Conservation (phyloP, 2,888 invertebrate genomes). For the Drosophila eohydei region DNA sequence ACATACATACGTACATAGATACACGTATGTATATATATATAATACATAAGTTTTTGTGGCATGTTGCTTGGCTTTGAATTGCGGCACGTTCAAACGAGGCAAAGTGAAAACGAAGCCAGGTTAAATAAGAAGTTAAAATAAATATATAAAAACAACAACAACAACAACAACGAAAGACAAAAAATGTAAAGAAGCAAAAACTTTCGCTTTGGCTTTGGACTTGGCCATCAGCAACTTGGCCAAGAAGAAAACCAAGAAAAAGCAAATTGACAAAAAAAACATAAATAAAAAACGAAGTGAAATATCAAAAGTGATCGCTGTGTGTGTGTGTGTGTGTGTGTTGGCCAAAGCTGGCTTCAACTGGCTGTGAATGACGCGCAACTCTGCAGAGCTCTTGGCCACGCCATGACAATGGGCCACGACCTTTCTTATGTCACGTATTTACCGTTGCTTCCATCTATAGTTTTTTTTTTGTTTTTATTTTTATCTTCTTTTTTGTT, state of each 20-base stretch:
- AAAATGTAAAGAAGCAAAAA: conserved; percentile 51
- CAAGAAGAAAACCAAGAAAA: conserved; percentile 31
- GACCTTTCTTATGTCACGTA: conserved; percentile 70
- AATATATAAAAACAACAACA: conserved; percentile 11
- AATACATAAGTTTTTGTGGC: conserved; percentile 14
- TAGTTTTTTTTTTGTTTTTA: neutral
- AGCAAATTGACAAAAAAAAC: conserved; percentile 15
- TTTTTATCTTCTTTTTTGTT: neutral
- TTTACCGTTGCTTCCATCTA: conserved; percentile 22
- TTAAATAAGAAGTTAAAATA: conserved; percentile 70
- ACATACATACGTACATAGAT: neutral
- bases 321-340: conserved; percentile 7
- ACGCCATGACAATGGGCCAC: conserved; percentile 49
- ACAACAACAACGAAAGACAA: conserved; percentile 1
- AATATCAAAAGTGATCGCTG: conserved; percentile 10
- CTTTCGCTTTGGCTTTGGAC: conserved; percentile 78
- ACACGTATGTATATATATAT: neutral
- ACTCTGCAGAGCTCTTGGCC: conserved; percentile 35
- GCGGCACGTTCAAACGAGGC: conserved; percentile 59
- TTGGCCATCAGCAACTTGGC: conserved; percentile 65
- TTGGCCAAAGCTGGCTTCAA: conserved; percentile 27
- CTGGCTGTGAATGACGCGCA: conserved; percentile 38
- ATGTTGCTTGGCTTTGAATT: conserved; percentile 46
- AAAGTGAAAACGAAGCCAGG: conserved; percentile 75
- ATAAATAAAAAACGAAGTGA: conserved; percentile 8